phyloP scores from a whole-genome alignment of 2,888 invertebrate species.

The Hirtodrosophila histrioides region DNA sequence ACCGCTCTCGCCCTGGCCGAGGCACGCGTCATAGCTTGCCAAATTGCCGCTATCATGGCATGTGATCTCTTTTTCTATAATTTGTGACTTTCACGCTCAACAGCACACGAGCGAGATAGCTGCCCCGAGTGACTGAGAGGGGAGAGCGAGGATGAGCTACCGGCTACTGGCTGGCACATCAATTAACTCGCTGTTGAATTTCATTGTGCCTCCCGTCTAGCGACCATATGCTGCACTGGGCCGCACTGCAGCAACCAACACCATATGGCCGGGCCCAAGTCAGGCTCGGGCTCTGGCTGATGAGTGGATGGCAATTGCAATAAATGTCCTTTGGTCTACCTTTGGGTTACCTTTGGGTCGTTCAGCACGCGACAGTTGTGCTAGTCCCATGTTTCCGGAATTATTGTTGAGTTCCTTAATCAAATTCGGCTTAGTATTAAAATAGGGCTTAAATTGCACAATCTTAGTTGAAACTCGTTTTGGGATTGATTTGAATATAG shows the following conservation, averaged over 20 bases:
- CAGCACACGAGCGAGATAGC: conserved; percentile 49
- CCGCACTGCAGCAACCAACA: conserved; percentile 42
- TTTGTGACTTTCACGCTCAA: conserved; percentile 83
- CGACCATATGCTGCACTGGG: conserved; percentile 72
- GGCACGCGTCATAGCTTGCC: conserved; percentile 74
- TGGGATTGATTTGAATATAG: too few relatives aligned
- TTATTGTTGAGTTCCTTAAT: too few relatives aligned
- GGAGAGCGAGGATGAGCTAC: conserved; percentile 56
- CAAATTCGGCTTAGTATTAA: too few relatives aligned
- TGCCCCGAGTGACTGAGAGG: conserved; percentile 7
- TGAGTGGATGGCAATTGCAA: conserved; percentile 14
- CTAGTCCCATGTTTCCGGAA: conserved; percentile 5
- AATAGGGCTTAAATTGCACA: too few relatives aligned
- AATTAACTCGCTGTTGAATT: conserved; percentile 63
- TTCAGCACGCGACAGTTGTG: conserved; percentile 51
- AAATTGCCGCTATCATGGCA: conserved; percentile 83
- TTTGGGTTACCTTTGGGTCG: conserved; percentile 19
- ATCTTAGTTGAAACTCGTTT: too few relatives aligned
- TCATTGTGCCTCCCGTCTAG: conserved; percentile 65
- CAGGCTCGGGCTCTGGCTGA: conserved; percentile 18
- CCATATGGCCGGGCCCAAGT: conserved; percentile 62
- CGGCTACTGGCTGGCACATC: conserved; percentile 60
- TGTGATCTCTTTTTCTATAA: conserved; percentile 82
- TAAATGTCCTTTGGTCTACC: conserved; percentile 41
- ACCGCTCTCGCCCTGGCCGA: conserved; percentile 20